Evolutionary conservation across 2,113 vertebrate species (phyloP), one percentile per base, ranked within the genome.

Genomic region (Onychostoma macrolepis): DNA sequence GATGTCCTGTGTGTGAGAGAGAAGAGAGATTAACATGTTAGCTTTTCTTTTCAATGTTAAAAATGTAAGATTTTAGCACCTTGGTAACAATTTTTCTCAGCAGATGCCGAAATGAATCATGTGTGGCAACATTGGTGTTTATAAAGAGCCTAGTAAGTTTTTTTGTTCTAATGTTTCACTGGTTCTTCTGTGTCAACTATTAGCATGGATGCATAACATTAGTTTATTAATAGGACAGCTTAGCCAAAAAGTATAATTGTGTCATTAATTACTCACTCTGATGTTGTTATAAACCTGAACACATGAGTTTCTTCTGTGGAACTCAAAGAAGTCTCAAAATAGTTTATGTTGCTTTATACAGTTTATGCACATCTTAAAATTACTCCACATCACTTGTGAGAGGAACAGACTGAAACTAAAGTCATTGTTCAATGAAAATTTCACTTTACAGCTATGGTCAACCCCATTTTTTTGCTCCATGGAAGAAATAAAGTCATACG

Each of bases 1-100:
- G 58, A 41, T 69, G 33, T 6, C 89, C 93, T 92, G 78, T 7
- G 4, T 33, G 56, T 8, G 19, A 87, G 7, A 83, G 36, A 84
- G 15, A 19, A 74, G 1, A 41, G 30, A 58, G 43, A 78, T 53
- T 78, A 24, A 48, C n/a, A 48, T 77, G 72, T 28, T 45, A n/a
- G 11, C 63, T 13, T 15, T 67, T 28, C 4, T 65, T 65, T 65
- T 36, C 33, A 26, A 13, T n/a, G 5, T 12, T 2, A 33, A 38
- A 72, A 33, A 21, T 7, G 38, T 6, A 38, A 13, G 24, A 17
- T 4, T 81, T 65, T 17, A 30, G 8, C 28, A 26, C 65, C 30
- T 58, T 56, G 9, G 19, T 79, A 19, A 36, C 21, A 3, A 38
- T 58, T 3, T 77, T 48, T 50, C n/a, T 21, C 45, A 45, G 13